Percentiles rank a stretch among this genome's conserved stretches.
Evolutionary conservation across 2,888 invertebrate species (phyloP).

Genomic region (Drosophila aldrichi): DNA sequence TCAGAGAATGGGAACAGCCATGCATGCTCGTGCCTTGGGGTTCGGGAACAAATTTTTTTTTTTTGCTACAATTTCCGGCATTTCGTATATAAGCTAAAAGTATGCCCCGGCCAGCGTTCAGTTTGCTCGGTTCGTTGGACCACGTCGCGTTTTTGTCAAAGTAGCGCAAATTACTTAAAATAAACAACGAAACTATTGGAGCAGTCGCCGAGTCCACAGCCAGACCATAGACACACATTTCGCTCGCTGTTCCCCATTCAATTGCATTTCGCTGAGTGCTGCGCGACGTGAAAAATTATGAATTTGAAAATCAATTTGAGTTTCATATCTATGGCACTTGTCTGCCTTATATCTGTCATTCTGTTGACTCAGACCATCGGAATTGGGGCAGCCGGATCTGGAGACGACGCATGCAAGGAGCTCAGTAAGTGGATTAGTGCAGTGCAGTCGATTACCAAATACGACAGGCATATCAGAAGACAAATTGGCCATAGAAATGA

Average conservation of each 20-base stretch:
- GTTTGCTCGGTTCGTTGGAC: slow-evolving; percentile 58
- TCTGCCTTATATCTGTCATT: slow-evolving; percentile 67
- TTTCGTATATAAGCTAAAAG: slow-evolving; percentile 73
- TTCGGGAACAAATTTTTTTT: slow-evolving; percentile 44
- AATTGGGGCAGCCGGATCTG: slow-evolving; percentile 44
- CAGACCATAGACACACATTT: slow-evolving; percentile 13
- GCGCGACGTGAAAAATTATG: slow-evolving; percentile 57
- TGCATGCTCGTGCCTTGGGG: slow-evolving; percentile 41
- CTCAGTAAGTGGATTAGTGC: slow-evolving; percentile 64
- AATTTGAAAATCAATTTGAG: slow-evolving; percentile 71
- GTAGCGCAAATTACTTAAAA: slow-evolving; percentile 75
- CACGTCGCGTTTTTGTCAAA: slow-evolving; percentile 50
- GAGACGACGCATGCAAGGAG: slow-evolving; percentile 68
- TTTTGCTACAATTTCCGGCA: slow-evolving; percentile 73
- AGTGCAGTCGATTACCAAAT: neutral
- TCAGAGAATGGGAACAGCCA: slow-evolving; percentile 54
- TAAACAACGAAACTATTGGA: slow-evolving; percentile 62
- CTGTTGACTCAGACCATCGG: slow-evolving; percentile 65
- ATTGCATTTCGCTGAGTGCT: slow-evolving; percentile 24
- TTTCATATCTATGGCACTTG: slow-evolving; percentile 59
- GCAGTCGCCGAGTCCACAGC: slow-evolving; percentile 27
- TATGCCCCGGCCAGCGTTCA: slow-evolving; percentile 53
- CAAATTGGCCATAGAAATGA: neutral
- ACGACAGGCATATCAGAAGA: slow-evolving; percentile 21
- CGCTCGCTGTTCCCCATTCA: slow-evolving; percentile 6